These are phyloP conservation scores for Harpagoxenus sublaevis DNA, from an alignment of 2,888 invertebrate species.

Conservation along the genomic window DNA sequence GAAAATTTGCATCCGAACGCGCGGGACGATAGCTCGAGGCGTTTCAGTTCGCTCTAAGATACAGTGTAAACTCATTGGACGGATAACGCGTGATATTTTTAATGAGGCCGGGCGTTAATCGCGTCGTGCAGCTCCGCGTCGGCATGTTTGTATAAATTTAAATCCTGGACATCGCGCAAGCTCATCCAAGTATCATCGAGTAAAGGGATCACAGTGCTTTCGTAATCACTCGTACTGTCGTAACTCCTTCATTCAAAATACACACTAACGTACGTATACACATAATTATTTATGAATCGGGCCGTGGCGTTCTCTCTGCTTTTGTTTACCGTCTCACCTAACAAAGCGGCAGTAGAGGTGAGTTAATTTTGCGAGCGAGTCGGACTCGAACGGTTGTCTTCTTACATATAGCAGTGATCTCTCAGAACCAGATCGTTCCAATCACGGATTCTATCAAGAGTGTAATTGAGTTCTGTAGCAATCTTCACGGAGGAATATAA, in stretches of 20 bases:
- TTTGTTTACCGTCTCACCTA: not conserved
- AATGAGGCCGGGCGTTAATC: not conserved
- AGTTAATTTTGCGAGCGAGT: not conserved
- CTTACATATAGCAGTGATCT: slow-evolving; percentile 13
- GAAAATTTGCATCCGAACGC: slow-evolving; percentile 55
- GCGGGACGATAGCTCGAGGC: slow-evolving; percentile 20
- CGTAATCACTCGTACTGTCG: not conserved
- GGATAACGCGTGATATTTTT: slow-evolving; percentile 19
- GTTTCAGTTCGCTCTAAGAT: slow-evolving; percentile 29
- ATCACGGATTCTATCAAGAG: slow-evolving; percentile 15
- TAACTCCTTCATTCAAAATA: not conserved
- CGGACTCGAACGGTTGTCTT: not conserved
- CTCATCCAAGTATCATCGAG: not conserved
- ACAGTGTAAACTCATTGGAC: slow-evolving; percentile 22
- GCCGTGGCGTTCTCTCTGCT: not conserved
- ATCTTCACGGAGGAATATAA: slow-evolving; percentile 5
- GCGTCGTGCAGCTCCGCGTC: not conserved
- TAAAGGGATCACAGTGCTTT: not conserved
- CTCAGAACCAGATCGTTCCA: not conserved
- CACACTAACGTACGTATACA: not conserved
- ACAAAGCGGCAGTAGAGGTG: not conserved
- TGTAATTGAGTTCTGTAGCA: not conserved
- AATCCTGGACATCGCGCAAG: not conserved
- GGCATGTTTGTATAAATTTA: not conserved
- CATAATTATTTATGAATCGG: not conserved